Percentiles rank a stretch among this genome's conserved stretches.
Evolutionary conservation across 1,140 invertebrate species (phyloP).

Genomic region (Anoplolepis gracilipes): DNA sequence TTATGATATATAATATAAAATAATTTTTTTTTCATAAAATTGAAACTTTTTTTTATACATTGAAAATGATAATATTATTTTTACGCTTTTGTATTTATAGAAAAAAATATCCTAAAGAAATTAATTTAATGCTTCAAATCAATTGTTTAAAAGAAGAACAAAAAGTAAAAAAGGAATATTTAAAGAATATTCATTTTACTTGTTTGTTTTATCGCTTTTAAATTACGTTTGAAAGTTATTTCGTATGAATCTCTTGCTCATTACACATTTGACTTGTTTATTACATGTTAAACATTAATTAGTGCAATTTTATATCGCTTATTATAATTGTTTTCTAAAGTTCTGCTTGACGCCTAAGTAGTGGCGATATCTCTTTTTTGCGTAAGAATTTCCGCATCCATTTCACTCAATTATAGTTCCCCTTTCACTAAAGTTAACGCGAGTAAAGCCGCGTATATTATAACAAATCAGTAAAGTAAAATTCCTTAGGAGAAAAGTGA

Average conservation of each 20-base stretch:
- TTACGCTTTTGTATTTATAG: not conserved
- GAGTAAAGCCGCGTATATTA: conserved; percentile 1
- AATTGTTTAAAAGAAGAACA: not conserved
- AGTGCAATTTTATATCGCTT: conserved; percentile 2
- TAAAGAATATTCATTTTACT: too few species aligned
- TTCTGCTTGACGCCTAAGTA: conserved; percentile 22
- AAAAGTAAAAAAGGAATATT: too few species aligned
- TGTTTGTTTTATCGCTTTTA: too few species aligned
- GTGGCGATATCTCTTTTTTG: conserved; percentile 35
- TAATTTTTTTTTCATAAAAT: not conserved
- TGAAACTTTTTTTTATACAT: not conserved
- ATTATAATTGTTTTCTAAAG: conserved; percentile 40
- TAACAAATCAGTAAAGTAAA: conserved; percentile 33
- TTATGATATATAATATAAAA: not conserved
- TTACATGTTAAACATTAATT: conserved; percentile 8
- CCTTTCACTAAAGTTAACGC: conserved; percentile 39
- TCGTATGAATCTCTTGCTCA: too few species aligned
- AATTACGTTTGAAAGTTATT: too few species aligned
- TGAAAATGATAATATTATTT: conserved; percentile 3
- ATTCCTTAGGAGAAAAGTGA: conserved; percentile 29
- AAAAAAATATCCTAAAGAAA: not conserved
- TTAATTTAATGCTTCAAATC: conserved; percentile 6
- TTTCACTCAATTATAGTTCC: conserved; percentile 58
- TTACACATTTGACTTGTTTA: not conserved
- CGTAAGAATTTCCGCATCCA: conserved; percentile 41